These are phyloP conservation scores for Mesochorus sp. DNA, from an alignment of 2,888 invertebrate genomes.

Conservation along the genomic window DNA sequence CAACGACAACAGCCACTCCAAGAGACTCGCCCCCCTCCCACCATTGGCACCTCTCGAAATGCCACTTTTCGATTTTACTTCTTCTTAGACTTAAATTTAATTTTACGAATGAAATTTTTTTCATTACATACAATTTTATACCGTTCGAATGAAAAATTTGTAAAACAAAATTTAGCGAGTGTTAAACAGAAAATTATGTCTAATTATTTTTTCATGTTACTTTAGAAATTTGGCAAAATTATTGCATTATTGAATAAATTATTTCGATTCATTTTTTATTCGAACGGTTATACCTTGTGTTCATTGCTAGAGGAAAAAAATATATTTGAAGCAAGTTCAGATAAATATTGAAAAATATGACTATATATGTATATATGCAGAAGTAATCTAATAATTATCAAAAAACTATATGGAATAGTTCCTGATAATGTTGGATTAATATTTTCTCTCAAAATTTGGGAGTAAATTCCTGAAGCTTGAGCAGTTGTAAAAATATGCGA, in stretches of 20 bases:
- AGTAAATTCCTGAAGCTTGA: not conserved
- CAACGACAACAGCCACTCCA: conserved; percentile 72
- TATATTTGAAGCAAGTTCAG: not conserved
- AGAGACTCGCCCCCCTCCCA: conserved; percentile 80
- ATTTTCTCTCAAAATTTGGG: not conserved
- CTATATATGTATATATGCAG: too few relatives aligned
- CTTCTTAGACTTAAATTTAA: conserved; percentile 51
- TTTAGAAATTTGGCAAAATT: not conserved
- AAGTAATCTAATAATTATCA: not conserved
- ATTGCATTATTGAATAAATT: not conserved
- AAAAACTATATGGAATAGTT: not conserved
- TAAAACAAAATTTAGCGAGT: not conserved
- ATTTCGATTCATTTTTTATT: not conserved
- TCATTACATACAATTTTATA: not conserved
- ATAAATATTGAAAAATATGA: too few relatives aligned
- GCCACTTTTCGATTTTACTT: conserved; percentile 84
- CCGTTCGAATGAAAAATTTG: not conserved
- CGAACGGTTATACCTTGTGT: not conserved
- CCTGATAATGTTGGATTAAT: not conserved
- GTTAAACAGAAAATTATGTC: too few relatives aligned
- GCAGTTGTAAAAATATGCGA: conserved; percentile 32
- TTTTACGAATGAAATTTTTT: not conserved
- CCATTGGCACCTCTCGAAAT: conserved; percentile 85
- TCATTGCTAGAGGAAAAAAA: not conserved
- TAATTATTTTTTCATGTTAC: too few relatives aligned